phyloP scores from a whole-genome alignment of 2,113 vertebrate species.

The Casuarius casuarius region DNA sequence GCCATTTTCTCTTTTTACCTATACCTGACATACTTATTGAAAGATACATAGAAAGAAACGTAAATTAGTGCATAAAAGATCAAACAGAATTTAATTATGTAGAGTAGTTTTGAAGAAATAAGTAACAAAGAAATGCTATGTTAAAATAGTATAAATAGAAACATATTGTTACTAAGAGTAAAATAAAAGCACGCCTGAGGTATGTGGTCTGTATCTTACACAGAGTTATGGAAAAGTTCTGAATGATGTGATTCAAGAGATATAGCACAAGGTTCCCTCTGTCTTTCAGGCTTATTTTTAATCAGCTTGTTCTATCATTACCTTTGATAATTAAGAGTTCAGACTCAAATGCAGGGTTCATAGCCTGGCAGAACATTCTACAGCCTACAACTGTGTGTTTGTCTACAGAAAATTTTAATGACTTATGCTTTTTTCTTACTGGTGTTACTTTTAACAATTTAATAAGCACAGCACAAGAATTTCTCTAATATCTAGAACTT shows the following conservation, averaged over 20 bases:
- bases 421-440: neutral
- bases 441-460: neutral
- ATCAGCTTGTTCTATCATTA: neutral
- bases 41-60: neutral
- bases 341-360: neutral
- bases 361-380: neutral
- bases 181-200: neutral
- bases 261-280: neutral
- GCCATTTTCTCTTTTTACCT: neutral
- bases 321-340: neutral
- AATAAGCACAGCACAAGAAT: neutral
- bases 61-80: neutral
- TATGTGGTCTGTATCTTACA: neutral
- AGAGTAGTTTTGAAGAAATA: neutral
- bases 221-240: neutral
- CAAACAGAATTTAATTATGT: neutral
- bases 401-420: neutral
- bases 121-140: neutral
- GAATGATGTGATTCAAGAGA: neutral
- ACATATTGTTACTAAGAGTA: neutral
- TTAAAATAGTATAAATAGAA: neutral
- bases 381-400: accelerated
- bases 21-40: neutral
- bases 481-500: neutral
- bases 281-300: neutral